phyloP scores from a whole-genome alignment of 1,140 invertebrate species.

The Vanessa tameamea region DNA sequence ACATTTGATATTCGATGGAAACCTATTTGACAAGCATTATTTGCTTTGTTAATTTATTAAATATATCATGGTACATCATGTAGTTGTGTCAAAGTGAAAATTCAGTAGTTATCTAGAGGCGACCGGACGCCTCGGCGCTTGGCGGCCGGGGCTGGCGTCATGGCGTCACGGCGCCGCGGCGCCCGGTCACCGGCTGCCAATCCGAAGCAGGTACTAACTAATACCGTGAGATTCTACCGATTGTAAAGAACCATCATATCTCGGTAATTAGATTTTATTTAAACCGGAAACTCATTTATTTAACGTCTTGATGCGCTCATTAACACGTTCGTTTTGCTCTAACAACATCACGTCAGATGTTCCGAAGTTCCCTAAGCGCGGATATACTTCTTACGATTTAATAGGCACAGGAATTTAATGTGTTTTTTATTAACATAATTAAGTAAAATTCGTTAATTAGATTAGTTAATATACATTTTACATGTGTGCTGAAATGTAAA shows the following conservation, averaged over 20 bases:
- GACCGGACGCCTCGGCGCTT: constrained; percentile 31
- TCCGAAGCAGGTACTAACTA: constrained; percentile 22
- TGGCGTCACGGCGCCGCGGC: constrained; percentile 24
- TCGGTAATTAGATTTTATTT: not conserved
- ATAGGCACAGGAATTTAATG: too few relatives aligned
- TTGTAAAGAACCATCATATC: not conserved
- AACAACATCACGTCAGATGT: too few relatives aligned
- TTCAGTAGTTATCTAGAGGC: constrained; percentile 20
- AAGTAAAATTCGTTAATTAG: too few relatives aligned
- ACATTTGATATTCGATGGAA: not conserved
- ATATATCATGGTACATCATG: constrained; percentile 3
- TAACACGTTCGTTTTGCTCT: not conserved
- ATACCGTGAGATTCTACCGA: not conserved
- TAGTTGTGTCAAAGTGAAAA: constrained; percentile 13
- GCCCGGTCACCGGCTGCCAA: constrained; percentile 29
- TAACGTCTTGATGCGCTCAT: not conserved
- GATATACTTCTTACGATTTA: too few relatives aligned
- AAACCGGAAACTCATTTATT: not conserved
- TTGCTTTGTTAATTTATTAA: not conserved
- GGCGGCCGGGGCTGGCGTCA: constrained; percentile 14
- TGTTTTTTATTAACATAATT: too few relatives aligned
- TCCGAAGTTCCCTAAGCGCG: too few relatives aligned
- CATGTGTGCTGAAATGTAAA: too few relatives aligned
- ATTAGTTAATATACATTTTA: not conserved
- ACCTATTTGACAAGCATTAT: not conserved